Conservation (phyloP, 2,888 invertebrate species). For the Mayetiola destructor region DNA sequence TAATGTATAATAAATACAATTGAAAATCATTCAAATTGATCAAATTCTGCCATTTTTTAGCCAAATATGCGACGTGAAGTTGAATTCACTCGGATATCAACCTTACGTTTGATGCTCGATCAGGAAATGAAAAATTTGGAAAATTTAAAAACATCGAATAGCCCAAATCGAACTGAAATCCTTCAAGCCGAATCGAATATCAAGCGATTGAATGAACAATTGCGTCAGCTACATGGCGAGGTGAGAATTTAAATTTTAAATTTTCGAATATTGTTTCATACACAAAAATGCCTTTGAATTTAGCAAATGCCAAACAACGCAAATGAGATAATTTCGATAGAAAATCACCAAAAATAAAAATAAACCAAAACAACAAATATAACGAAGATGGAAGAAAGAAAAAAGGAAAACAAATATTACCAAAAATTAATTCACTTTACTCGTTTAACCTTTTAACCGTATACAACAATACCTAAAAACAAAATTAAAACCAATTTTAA, state of each 20-base stretch:
- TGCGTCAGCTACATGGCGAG: conserved; percentile 35
- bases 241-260: conserved; percentile 23
- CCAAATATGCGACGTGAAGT: conserved; percentile 72
- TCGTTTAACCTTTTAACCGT: not conserved
- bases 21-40: no score
- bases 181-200: conserved; percentile 32
- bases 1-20: not conserved
- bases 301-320: not conserved
- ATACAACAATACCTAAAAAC: not conserved
- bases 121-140: conserved; percentile 72
- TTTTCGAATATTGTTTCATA: not conserved
- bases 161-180: conserved; percentile 26
- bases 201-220: conserved; percentile 32
- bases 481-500: not conserved
- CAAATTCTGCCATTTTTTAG: no score
- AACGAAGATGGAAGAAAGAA: no score
- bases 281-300: no score
- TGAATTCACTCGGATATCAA: conserved; percentile 68
- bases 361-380: no score
- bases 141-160: conserved; percentile 43
- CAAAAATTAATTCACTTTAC: no score
- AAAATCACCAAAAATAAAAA: no score
- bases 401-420: no score
- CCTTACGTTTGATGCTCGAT: conserved; percentile 78
- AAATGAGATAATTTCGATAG: not conserved